A percentile compares a stretch with the other conserved stretches of the same genome.
Conservation (phyloP, 1,140 invertebrate genomes). For the Maniola jurtina region DNA sequence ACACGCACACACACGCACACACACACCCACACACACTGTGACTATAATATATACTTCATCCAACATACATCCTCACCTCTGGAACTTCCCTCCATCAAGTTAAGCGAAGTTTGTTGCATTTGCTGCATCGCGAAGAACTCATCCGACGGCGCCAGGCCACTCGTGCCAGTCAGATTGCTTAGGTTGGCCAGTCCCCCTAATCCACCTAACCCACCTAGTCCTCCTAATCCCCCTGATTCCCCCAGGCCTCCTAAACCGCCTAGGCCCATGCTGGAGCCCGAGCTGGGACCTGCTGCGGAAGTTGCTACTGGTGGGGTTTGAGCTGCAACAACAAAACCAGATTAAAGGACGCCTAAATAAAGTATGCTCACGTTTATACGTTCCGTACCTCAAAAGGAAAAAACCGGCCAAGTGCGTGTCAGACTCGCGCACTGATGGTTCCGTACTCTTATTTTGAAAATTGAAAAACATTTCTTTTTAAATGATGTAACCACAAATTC, state of each 20-base stretch:
- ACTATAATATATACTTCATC: no score
- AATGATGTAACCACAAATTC: no score
- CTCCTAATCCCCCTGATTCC: constrained; percentile 21
- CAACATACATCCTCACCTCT: constrained; percentile 46
- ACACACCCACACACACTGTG: no score
- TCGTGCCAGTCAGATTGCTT: constrained; percentile 11
- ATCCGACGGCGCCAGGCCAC: constrained; percentile 10
- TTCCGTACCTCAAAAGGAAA: no score
- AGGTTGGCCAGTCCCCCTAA: neutral
- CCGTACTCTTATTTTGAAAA: no score
- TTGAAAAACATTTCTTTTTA: no score
- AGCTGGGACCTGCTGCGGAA: neutral
- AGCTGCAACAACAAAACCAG: constrained; percentile 27
- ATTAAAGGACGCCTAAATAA: neutral
- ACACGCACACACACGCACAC: no score
- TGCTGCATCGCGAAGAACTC: constrained; percentile 56
- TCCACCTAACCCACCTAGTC: constrained; percentile 4
- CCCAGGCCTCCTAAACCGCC: constrained; percentile 21
- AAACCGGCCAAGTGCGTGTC: no score
- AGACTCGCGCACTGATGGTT: no score
- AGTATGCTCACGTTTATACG: no score
- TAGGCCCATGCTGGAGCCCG: neutral
- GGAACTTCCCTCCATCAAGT: constrained; percentile 45
- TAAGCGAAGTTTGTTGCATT: constrained; percentile 55
- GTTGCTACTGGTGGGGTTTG: constrained; percentile 32